Evolutionary conservation across 2,888 invertebrate genomes (phyloP).

Genomic region (Drosophila barbarae): DNA sequence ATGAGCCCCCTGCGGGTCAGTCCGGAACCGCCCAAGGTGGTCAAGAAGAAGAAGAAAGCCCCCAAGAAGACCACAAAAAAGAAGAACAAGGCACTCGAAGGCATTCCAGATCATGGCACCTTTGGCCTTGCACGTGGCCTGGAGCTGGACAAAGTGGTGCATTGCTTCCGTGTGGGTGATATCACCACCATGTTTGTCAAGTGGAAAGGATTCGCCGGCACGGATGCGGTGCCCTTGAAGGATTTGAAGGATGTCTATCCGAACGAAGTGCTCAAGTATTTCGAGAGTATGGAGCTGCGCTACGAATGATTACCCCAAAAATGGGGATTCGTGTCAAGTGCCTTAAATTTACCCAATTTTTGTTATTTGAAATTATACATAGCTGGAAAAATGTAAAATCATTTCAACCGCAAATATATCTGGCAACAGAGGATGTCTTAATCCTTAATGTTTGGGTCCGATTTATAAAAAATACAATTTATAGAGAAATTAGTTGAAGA

Average conservation of each 20-base stretch:
- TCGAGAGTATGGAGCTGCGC: conserved; percentile 7
- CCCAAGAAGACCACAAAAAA: no score
- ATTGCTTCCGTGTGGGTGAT: neutral
- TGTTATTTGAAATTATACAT: no score
- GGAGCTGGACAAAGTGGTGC: conserved; percentile 34
- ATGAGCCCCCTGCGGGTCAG: neutral
- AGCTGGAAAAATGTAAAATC: no score
- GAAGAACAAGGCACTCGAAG: no score
- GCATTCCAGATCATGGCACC: no score
- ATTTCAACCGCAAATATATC: no score
- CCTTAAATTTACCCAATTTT: no score
- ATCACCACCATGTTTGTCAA: conserved; percentile 20
- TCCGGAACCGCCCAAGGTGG: neutral
- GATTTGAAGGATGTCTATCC: conserved; percentile 26
- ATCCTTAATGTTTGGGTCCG: neutral
- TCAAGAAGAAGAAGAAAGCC: no score
- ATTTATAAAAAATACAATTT: neutral
- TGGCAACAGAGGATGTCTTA: neutral
- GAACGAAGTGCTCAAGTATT: conserved; percentile 32
- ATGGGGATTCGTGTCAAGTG: neutral
- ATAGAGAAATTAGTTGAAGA: no score
- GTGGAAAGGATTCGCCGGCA: conserved; percentile 19
- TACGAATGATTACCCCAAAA: neutral
- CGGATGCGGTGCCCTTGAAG: conserved; percentile 31
- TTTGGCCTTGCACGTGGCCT: conserved; percentile 40